Base-by-base conservation (phyloP, 2,113 vertebrate species). In the Myxocyprinus asiaticus region DNA sequence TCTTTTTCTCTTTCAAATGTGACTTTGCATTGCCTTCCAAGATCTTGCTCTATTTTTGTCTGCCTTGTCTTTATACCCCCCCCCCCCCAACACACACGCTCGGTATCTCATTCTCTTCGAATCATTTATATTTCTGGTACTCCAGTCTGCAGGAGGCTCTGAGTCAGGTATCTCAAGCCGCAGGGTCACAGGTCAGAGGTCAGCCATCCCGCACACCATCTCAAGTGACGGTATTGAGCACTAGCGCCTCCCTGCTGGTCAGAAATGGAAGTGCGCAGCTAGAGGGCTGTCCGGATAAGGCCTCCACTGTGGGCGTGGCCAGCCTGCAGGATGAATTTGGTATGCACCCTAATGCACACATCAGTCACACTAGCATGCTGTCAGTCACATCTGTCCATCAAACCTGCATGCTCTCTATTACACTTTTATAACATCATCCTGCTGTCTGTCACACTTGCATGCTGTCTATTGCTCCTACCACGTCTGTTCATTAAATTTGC, bases 211-310 rank as follows among this genome's bases (percentile, higher is more conserved):
- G 94, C 81, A 94, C 96, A 91, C 94, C 94, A 81, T 96, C 96
- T 92, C 97, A 97, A 94, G 94, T 97, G 89, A 95, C 97, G 86
- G 94, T 97, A 92, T 95, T 96, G 91, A 95, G 96, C 88, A 91
- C 95, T 88, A 97, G 96, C 87, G 90, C 96, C 90, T 97, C 97
- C 95, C 96, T 98, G 96, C 96, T 98, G 98, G 96, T 97, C 96
- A 98, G 96, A 95, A 98, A 96, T 88, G 98, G 96, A 94, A 98
- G 97, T 95, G 92, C 94, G 88, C 96, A 96, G 91, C 94, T 98
- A 94, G 98, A 98, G 91, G 95, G 95, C 50, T 94, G 96, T 92
- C 96, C 94, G 94, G 97, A 96, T 94, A 94, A 93, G 93, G 96
- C 96, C 86, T 94, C 96, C 81, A 96, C 96, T 85, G 94, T 95